Evolutionary conservation across 2,888 invertebrate genomes (phyloP).

Genomic region (Dynastes maya): DNA sequence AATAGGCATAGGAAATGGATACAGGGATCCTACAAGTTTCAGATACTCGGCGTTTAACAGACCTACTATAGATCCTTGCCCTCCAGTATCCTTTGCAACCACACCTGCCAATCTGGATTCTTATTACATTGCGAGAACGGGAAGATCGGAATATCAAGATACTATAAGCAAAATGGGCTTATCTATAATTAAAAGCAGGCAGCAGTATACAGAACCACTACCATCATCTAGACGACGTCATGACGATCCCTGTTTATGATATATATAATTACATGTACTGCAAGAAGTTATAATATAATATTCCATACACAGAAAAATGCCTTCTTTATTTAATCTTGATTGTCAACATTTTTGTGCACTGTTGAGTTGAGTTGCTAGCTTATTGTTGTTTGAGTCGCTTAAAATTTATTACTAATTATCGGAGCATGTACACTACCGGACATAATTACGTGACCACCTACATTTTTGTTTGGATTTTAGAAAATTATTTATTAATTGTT

Average conservation of each 20-base stretch:
- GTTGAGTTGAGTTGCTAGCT: no score
- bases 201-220: constrained; percentile 77
- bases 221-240: constrained; percentile 76
- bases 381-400: no score
- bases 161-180: constrained; percentile 76
- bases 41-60: constrained; percentile 72
- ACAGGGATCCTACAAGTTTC: constrained; percentile 78
- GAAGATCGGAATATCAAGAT: constrained; percentile 77
- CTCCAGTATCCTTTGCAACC: constrained; percentile 65
- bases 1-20: constrained; percentile 74
- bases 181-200: constrained; percentile 75
- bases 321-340: no score
- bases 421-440: no score
- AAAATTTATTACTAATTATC: no score
- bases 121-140: constrained; percentile 75
- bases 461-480: no score
- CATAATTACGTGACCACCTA: no score
- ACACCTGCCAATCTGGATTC: constrained; percentile 72
- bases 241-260: constrained; percentile 73
- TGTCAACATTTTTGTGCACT: no score
- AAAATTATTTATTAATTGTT: no score
- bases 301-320: no score
- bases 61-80: constrained; percentile 74
- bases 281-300: no score
- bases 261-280: background rate